Evolutionary conservation across 2,797 vertebrate species (phyloP).

Genomic region (Nasua narica): DNA sequence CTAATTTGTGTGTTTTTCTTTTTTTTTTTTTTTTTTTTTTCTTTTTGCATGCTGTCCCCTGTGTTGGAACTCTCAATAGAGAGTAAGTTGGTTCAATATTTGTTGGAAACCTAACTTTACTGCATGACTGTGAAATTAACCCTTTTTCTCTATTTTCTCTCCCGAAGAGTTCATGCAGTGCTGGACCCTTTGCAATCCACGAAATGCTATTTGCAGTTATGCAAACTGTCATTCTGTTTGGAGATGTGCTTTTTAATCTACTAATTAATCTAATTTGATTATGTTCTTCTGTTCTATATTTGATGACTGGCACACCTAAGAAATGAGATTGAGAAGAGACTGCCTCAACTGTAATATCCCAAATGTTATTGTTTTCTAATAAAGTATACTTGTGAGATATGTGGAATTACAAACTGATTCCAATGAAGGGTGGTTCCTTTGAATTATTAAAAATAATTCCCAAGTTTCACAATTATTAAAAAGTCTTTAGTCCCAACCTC

Average conservation of each 20-base stretch:
- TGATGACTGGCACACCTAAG: slow-evolving; percentile 87
- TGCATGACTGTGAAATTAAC: slow-evolving; percentile 89
- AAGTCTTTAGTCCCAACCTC: neutral
- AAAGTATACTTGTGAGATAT: neutral
- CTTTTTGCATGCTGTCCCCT: slow-evolving; percentile 91
- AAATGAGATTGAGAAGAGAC: slow-evolving; percentile 34
- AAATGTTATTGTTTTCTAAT: neutral
- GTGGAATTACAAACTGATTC: neutral
- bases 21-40: slow-evolving; percentile 80
- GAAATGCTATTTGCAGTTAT: slow-evolving; percentile 81
- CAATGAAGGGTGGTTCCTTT: neutral
- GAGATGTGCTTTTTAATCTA: slow-evolving; percentile 85
- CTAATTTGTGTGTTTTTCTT: slow-evolving; percentile 92
- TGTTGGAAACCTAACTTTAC: slow-evolving; percentile 85
- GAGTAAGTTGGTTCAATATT: slow-evolving; percentile 96
- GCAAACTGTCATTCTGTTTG: slow-evolving; percentile 81
- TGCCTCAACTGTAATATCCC: slow-evolving; percentile 53
- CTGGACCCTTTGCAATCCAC: slow-evolving; percentile 84
- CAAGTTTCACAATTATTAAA: neutral
- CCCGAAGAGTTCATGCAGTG: slow-evolving; percentile 84
- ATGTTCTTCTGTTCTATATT: slow-evolving; percentile 83
- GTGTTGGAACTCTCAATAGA: slow-evolving; percentile 96
- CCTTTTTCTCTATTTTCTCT: slow-evolving; percentile 83
- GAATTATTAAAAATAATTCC: slow-evolving; percentile 31
- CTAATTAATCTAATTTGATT: slow-evolving; percentile 87